phyloP scores from a whole-genome alignment of 2,797 vertebrate species.

The Liasis olivaceus region DNA sequence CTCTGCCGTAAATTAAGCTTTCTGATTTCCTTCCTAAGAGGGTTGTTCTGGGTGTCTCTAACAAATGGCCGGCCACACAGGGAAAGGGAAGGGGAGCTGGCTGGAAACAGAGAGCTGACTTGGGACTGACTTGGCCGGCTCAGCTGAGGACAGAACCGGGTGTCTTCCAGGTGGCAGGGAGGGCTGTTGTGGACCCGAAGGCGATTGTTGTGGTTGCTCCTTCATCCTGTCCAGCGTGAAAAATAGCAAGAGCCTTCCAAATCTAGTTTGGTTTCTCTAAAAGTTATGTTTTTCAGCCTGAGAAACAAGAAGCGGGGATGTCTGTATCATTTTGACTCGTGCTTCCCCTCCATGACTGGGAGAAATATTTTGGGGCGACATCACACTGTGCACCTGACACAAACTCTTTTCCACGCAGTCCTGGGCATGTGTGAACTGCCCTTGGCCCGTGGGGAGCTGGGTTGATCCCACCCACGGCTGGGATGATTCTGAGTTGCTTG shows the following conservation, averaged over 20 bases:
- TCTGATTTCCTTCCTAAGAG: constrained; percentile 30
- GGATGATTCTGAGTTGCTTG: no score
- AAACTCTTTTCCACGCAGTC: not conserved
- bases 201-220: not conserved
- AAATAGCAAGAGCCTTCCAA: not conserved
- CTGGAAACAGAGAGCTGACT: not conserved
- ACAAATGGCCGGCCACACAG: not conserved
- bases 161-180: not conserved
- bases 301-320: not conserved
- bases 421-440: not conserved
- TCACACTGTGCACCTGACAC: not conserved
- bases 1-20: not conserved
- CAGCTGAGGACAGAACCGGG: not conserved
- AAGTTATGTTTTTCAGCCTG: not conserved
- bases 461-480: no score
- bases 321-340: not conserved
- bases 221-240: not conserved
- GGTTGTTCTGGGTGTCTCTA: fast-evolving
- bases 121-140: not conserved
- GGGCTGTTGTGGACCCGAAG: not conserved
- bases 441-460: not conserved
- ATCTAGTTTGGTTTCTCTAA: not conserved
- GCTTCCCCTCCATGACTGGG: not conserved
- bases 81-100: not conserved
- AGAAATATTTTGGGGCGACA: not conserved